A percentile compares a stretch with the other conserved stretches of the same genome.
Evolutionary conservation across 2,888 invertebrate genomes (phyloP).

Genomic region (Tenthredo amoena): DNA sequence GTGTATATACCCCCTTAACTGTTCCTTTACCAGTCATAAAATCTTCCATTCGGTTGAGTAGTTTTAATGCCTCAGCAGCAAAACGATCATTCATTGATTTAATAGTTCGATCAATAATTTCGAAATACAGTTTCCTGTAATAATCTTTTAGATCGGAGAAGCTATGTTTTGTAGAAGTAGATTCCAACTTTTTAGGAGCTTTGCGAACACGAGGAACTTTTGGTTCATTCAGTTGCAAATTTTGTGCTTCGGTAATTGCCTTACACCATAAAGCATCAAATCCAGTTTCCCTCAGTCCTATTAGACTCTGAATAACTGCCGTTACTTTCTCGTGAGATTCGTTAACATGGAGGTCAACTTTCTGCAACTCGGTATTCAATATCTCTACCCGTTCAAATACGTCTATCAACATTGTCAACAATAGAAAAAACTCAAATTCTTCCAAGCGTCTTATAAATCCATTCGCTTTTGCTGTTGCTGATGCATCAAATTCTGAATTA

Average conservation of each 20-base stretch:
- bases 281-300: constrained; percentile 41
- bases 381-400: constrained; percentile 55
- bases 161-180: constrained; percentile 1
- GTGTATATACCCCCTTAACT: no score
- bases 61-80: constrained; percentile 46
- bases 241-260: constrained; percentile 13
- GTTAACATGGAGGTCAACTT: constrained; percentile 48
- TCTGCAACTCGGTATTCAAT: constrained; percentile 52
- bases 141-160: constrained; percentile 51
- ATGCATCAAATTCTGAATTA: constrained; percentile 47
- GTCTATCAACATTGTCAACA: constrained; percentile 46
- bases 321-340: constrained; percentile 50
- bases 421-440: constrained; percentile 53
- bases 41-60: constrained; percentile 42
- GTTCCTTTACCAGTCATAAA: constrained; percentile 21
- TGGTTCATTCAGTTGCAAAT: constrained; percentile 44
- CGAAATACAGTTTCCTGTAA: constrained; percentile 50
- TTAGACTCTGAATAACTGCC: constrained; percentile 27
- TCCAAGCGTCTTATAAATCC: constrained; percentile 53
- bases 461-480: constrained; percentile 53
- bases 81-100: constrained; percentile 50
- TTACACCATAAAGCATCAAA: constrained; percentile 44
- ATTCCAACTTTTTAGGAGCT: constrained; percentile 22
- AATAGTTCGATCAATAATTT: constrained; percentile 51
- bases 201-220: constrained; percentile 48